A percentile compares a stretch with the other conserved stretches of the same genome.
These are phyloP conservation scores for Eurystomus glaucurus DNA, from an alignment of 2,797 vertebrate species.

Conservation along the genomic window DNA sequence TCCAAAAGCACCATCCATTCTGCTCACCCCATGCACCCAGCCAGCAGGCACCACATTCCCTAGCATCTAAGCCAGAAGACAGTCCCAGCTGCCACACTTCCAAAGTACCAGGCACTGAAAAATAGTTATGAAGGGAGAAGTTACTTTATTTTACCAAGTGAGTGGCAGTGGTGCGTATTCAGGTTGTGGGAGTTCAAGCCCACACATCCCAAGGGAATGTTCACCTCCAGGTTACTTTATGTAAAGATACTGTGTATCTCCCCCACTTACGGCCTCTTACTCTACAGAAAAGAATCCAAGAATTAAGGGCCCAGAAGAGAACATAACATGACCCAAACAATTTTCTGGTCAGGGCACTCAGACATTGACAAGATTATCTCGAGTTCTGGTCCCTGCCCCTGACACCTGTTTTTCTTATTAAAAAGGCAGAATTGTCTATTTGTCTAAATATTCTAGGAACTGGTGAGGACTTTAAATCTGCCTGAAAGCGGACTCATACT, in stretches of 20 bases:
- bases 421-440: background rate
- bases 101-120: background rate
- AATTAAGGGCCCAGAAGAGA: background rate
- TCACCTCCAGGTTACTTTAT: background rate
- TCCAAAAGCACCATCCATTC: background rate
- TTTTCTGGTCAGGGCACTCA: background rate
- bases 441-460: background rate
- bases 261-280: background rate
- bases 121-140: background rate
- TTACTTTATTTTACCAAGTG: background rate
- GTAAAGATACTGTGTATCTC: background rate
- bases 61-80: background rate
- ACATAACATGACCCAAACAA: background rate
- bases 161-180: background rate
- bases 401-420: background rate
- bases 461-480: background rate
- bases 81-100: background rate
- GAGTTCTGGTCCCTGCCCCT: background rate
- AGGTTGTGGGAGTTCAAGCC: background rate
- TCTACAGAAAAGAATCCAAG: background rate
- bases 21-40: background rate
- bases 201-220: background rate
- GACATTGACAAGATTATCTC: background rate
- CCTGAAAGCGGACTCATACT: background rate
- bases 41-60: accelerated